Conservation (phyloP, 2,888 invertebrate species). For the Lysandra coridon region DNA sequence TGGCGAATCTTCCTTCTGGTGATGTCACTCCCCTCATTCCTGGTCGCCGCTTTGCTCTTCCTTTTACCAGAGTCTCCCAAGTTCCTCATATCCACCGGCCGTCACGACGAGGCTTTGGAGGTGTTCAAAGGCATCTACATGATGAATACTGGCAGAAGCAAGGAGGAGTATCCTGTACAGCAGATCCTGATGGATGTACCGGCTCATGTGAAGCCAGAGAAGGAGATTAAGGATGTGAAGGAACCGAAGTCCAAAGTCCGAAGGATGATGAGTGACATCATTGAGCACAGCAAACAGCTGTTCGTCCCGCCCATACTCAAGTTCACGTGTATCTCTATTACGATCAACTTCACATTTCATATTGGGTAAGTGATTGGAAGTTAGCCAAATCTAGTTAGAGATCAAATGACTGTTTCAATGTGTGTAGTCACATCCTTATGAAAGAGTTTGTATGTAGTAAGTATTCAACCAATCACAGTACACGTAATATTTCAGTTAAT, state of each 20-base stretch:
- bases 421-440: no score
- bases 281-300: constrained; percentile 89
- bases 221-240: constrained; percentile 79
- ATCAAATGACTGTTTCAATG: no score
- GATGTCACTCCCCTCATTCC: constrained; percentile 93
- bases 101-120: constrained; percentile 88
- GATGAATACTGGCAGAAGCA: constrained; percentile 88
- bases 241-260: constrained; percentile 84
- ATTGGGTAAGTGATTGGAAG: constrained; percentile 83
- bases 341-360: constrained; percentile 95
- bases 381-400: no score
- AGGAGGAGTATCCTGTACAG: constrained; percentile 88
- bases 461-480: no score
- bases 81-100: constrained; percentile 89
- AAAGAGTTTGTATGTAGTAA: no score
- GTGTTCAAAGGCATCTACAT: constrained; percentile 91
- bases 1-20: constrained; percentile 95
- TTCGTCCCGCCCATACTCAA: constrained; percentile 90
- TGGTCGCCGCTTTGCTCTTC: constrained; percentile 90
- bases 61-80: constrained; percentile 95
- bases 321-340: constrained; percentile 91
- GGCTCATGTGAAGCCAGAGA: constrained; percentile 72
- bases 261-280: constrained; percentile 87
- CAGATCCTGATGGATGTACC: constrained; percentile 83
- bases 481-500: no score